Evolutionary conservation across 2,797 vertebrate species (phyloP).

Genomic region (Intellagama lesueurii): DNA sequence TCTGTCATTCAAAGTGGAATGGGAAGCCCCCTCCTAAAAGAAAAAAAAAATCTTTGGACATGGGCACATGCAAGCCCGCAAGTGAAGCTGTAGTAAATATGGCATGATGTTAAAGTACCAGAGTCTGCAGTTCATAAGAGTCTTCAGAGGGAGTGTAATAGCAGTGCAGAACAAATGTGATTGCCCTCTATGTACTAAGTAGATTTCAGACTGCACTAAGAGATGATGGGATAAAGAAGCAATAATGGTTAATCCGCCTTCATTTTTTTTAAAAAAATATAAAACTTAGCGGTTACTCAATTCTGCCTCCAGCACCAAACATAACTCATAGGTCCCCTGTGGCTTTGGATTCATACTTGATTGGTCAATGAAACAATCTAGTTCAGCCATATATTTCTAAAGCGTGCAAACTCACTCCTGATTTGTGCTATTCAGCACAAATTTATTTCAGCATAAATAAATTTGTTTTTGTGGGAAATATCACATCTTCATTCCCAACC

Average conservation of each 20-base stretch:
- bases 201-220: not conserved
- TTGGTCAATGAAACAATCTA: not conserved
- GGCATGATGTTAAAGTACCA: not conserved
- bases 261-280: not conserved
- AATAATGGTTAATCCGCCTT: not conserved
- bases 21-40: not conserved
- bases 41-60: not conserved
- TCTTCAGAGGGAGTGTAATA: conserved; percentile 2
- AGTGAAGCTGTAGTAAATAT: not conserved
- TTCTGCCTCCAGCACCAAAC: not conserved
- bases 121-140: not conserved
- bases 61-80: not conserved
- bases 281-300: not conserved
- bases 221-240: not conserved
- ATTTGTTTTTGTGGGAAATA: not conserved
- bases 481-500: not conserved
- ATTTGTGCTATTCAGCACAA: not conserved
- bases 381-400: not conserved
- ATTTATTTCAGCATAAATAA: not conserved
- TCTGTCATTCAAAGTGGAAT: not conserved
- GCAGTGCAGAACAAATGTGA: not conserved
- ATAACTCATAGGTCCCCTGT: not conserved
- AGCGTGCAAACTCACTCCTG: not conserved
- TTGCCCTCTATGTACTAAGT: not conserved
- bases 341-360: not conserved